Conservation (phyloP, 1,140 invertebrate species). For the Coelopa frigida region DNA sequence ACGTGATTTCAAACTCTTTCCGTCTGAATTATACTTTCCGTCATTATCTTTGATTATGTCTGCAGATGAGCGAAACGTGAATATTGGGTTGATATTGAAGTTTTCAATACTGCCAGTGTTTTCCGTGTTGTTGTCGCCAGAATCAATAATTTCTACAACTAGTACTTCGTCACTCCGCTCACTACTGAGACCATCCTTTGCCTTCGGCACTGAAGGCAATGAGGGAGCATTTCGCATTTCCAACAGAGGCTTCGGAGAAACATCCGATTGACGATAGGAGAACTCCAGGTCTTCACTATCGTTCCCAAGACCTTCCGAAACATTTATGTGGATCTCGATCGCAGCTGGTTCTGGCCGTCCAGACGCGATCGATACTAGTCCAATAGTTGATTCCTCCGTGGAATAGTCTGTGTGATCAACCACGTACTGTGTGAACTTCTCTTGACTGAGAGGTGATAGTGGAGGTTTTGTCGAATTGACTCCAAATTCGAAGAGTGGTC, state of each 20-base stretch:
- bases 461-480: conserved; percentile 19
- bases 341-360: conserved; percentile 37
- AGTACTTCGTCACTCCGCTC: conserved; percentile 31
- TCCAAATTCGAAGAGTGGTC: conserved; percentile 16
- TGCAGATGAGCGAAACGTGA: conserved; percentile 23
- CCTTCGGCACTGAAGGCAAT: background rate
- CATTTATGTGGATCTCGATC: conserved; percentile 42
- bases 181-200: background rate
- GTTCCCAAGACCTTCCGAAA: conserved; percentile 37
- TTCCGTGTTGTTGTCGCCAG: conserved; percentile 19
- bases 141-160: conserved; percentile 41
- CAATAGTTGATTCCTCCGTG: conserved; percentile 23
- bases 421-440: conserved; percentile 38
- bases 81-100: conserved; percentile 21
- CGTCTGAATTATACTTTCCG: background rate
- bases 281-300: conserved; percentile 40
- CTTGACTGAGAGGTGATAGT: conserved; percentile 14
- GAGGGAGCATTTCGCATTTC: conserved; percentile 1
- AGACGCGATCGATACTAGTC: conserved; percentile 13
- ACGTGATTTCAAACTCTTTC: conserved; percentile 10
- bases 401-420: conserved; percentile 36
- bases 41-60: conserved; percentile 14
- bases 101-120: conserved; percentile 14
- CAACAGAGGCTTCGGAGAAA: background rate
- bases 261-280: conserved; percentile 28